Conservation (phyloP, 2,888 invertebrate species). For the Drosophila picticornis region DNA sequence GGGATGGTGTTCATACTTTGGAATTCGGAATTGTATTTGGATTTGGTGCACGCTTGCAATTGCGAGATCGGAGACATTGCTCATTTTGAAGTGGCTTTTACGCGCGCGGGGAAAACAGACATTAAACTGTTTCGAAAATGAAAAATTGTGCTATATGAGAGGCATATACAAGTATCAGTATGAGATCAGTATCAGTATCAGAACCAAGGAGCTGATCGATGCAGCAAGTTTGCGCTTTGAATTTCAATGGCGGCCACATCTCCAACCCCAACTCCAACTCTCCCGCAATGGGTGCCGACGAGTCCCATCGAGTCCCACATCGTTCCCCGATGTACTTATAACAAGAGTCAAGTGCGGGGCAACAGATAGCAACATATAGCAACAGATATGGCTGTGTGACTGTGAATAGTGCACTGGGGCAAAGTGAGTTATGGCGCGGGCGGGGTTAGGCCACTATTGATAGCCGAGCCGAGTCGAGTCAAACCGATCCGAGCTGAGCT, state of each 20-base stretch:
- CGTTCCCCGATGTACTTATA: slow-evolving; percentile 71
- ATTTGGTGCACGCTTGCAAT: slow-evolving; percentile 18
- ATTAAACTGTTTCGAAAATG: slow-evolving; percentile 65
- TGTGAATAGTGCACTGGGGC: slow-evolving; percentile 7
- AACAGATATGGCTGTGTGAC: slow-evolving; percentile 15
- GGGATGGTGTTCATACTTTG: not conserved
- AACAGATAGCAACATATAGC: slow-evolving; percentile 22
- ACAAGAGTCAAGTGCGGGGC: slow-evolving; percentile 72
- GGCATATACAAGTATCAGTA: slow-evolving; percentile 56
- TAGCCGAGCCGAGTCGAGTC: slow-evolving; percentile 4
- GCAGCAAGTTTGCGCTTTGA: slow-evolving; percentile 82
- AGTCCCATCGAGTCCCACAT: slow-evolving; percentile 58
- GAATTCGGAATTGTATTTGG: slow-evolving; percentile 1
- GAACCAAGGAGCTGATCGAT: slow-evolving; percentile 71
- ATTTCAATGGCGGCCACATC: slow-evolving; percentile 78
- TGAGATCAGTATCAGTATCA: slow-evolving; percentile 1
- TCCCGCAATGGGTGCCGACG: slow-evolving; percentile 66
- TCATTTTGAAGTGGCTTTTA: slow-evolving; percentile 65
- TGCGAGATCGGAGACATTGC: slow-evolving; percentile 71
- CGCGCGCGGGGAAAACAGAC: slow-evolving; percentile 40
- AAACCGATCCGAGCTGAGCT: not conserved
- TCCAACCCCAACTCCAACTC: not conserved
- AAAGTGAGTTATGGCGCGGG: slow-evolving; percentile 2
- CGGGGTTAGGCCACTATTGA: slow-evolving; percentile 9
- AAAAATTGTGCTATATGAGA: slow-evolving; percentile 66